Evolutionary conservation across 2,888 invertebrate genomes (phyloP), one percentile per base, ranked within the genome.

Genomic region (Latrodectus hesperus): DNA sequence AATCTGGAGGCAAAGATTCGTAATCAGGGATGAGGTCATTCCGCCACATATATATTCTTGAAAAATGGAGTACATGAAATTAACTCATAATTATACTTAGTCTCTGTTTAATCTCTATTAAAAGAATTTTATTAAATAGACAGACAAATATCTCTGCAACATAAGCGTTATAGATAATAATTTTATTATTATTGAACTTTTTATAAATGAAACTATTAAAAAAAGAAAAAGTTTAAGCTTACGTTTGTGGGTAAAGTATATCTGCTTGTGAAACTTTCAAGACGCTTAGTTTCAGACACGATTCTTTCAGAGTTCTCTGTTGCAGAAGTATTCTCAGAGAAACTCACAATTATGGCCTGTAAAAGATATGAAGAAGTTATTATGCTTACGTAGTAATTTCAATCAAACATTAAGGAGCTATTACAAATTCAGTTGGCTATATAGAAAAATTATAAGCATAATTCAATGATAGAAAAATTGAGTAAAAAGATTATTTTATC

Each of bases 191-290:
- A 12, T 38, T n/a, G n/a, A n/a, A 11, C 16, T 38, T 16, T n/a
- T 51, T 16, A 51, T 8, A 49, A n/a, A 49, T 14, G 10, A 49
- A n/a, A 49, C 14, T n/a, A 38, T 38, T 38, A 22, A 22, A 38
- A 49, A 60, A 17, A 67, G 17, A 55, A 67, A 16, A 17, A 64
- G n/a, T 11, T 16, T 73, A 70, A 65, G 49, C 86, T 86, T 86
- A 86, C 86, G 51, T 81, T 86, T 52, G 71, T 76, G 2, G 86
- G 86, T 5, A 76, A 52, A 6, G 75, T 75, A 65, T 86, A 86
- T 80, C 86, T 80, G n/a, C 84, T 76, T 60, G 77, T 71, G 51
- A 71, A 84, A 14, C 71, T 77, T 64, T 84, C 84, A 14, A 84
- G 14, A 16, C 38, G 60, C 70, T 77, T 84, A 0, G 73, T n/a